phyloP scores from a whole-genome alignment of 2,797 vertebrate species.

The Chelon labrosus region DNA sequence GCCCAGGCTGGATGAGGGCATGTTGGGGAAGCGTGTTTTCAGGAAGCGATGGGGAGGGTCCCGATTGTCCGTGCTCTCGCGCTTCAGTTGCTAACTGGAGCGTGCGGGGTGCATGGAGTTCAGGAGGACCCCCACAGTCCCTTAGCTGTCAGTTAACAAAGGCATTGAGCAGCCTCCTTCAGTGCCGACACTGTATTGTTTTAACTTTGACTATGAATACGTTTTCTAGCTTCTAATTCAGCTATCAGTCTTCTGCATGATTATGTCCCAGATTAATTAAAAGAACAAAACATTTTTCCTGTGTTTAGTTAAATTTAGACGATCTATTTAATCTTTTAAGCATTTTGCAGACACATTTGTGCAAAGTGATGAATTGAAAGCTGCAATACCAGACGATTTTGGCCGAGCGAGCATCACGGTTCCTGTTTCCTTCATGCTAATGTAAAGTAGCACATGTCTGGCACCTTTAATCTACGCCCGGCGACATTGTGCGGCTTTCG shows the following conservation, averaged over 20 bases:
- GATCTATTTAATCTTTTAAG: no score
- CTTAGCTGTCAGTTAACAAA: slow-evolving; percentile 72
- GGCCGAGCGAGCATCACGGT: no score
- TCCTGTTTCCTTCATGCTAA: no score
- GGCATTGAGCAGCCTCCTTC: slow-evolving; percentile 51
- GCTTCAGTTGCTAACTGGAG: slow-evolving; percentile 85
- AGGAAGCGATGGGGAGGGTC: slow-evolving; percentile 67
- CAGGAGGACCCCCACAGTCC: slow-evolving; percentile 74
- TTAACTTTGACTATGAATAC: neutral
- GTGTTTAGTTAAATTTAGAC: no score
- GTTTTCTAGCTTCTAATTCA: neutral
- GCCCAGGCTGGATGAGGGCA: slow-evolving; percentile 46
- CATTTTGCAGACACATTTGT: no score
- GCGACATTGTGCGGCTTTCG: no score
- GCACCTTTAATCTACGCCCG: no score
- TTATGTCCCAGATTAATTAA: neutral
- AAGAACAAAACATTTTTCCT: no score
- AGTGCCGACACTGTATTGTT: slow-evolving; percentile 18
- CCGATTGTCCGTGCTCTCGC: slow-evolving; percentile 67
- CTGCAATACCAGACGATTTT: no score
- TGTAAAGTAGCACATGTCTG: no score
- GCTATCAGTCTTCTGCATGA: neutral
- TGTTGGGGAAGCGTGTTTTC: slow-evolving; percentile 54
- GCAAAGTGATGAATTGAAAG: no score
- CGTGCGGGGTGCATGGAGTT: slow-evolving; percentile 70